Base-by-base conservation (phyloP, 2,888 invertebrate species). In the Spodoptera picta region DNA sequence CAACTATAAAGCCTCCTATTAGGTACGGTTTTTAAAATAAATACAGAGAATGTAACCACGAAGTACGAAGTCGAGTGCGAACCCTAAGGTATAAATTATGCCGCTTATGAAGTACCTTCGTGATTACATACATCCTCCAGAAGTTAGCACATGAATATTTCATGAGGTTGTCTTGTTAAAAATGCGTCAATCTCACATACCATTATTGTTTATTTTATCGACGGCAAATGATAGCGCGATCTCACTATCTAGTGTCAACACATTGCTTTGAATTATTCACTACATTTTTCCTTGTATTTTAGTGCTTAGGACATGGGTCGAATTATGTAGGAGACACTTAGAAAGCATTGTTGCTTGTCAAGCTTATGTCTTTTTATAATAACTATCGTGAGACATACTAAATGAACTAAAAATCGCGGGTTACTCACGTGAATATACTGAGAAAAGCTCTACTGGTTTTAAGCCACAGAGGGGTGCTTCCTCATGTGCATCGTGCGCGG, bases 131-230 rank as follows among this genome's bases (percentile, higher is more conserved):
- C 89, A 90, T 91, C 92, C 90, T 89, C 83, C 81, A 81, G 73
- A 64, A 70, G 69, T 60, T 75, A 57, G 66, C 75, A 76, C 86
- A 91, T 93, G 93, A 84, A 93, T 92, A 90, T 88, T 90, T 69
- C 89, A 93, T 92, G 89, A 89, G 84, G 63, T 54, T 69, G 84
- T 83, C 93, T 93, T 91, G 92, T 92, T 93, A 92, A 92, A 92
- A 90, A 90, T 87, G 87, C 92, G 89, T 90, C 92, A 89, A 89
- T 90, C 91, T 87, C 85, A 52, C 67, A 66, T 69, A 64, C 83
- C 76, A 81, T 85, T 77, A 82, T 82, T 91, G 89, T 91, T 90
- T 88, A 89, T 91, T 86, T 88, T 90, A 90, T 90, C 87, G 87
- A 66, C 83, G 69, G 71, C 83, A 82, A 87, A 88, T 83, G 87